Evolutionary conservation across 2,888 invertebrate species (phyloP).

Genomic region (Callyntrura sp.): DNA sequence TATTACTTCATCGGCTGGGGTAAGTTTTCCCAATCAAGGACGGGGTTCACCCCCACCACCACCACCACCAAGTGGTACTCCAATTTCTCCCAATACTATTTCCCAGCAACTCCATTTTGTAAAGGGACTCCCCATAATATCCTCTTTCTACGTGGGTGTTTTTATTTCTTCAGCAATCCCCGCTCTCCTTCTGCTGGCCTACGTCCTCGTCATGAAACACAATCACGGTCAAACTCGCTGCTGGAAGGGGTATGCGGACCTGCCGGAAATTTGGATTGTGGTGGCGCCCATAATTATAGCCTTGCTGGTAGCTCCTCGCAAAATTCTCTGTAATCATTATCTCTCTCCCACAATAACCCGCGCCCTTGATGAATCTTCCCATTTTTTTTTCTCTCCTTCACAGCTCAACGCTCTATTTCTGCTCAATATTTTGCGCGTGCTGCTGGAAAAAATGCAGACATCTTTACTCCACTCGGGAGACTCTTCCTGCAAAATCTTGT

Average conservation of each 20-base stretch:
- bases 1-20: slow-evolving; percentile 88
- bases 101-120: too few relatives aligned
- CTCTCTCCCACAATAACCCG: too few relatives aligned
- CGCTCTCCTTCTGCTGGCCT: background rate
- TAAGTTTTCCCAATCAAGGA: slow-evolving; percentile 84
- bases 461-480: background rate
- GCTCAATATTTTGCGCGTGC: background rate
- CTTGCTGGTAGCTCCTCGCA: too few relatives aligned
- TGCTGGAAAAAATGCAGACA: background rate
- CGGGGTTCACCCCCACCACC: too few relatives aligned
- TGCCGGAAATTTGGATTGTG: slow-evolving; percentile 20
- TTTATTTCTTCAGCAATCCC: background rate
- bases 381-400: background rate
- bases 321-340: too few relatives aligned
- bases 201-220: background rate
- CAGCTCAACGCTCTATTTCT: slow-evolving; percentile 6
- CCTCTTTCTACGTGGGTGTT: background rate
- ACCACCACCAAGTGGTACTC: too few relatives aligned
- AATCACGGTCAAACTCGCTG: background rate
- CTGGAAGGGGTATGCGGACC: background rate
- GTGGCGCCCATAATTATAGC: slow-evolving; percentile 1
- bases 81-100: too few relatives aligned
- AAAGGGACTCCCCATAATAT: too few relatives aligned
- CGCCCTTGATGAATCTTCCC: too few relatives aligned
- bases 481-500: background rate